Evolutionary conservation across 2,888 invertebrate species (phyloP).

Genomic region (Lamproptera curius): DNA sequence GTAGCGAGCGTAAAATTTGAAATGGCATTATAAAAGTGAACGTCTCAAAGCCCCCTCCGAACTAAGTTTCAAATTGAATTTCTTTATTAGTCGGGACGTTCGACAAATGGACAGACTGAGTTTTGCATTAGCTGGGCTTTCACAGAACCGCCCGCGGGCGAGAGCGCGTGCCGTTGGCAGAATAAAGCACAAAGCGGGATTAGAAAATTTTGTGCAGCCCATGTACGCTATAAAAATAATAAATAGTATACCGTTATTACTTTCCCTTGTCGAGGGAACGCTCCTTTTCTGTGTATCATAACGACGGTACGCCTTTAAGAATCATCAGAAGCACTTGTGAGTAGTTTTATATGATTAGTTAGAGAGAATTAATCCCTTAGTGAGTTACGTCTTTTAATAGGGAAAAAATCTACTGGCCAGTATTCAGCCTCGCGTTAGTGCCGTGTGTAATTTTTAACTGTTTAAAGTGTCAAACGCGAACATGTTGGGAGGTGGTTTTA

Average conservation of each 20-base stretch:
- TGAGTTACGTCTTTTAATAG: no score
- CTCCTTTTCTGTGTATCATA: no score
- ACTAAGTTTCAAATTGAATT: conserved; percentile 52
- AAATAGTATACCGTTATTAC: conserved; percentile 7
- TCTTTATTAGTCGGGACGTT: conserved; percentile 50
- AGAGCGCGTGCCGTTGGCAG: conserved; percentile 36
- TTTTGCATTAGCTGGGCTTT: conserved; percentile 53
- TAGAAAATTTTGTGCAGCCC: conserved; percentile 19
- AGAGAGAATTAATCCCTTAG: no score
- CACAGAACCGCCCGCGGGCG: conserved; percentile 44
- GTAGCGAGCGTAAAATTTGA: conserved; percentile 16
- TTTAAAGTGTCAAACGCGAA: no score
- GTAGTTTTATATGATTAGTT: no score
- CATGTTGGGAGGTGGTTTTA: no score
- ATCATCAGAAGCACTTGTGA: no score
- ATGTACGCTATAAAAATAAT: conserved; percentile 18
- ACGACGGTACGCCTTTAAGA: no score
- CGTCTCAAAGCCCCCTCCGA: conserved; percentile 25
- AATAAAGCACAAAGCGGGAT: conserved; percentile 27
- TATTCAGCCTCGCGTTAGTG: no score
- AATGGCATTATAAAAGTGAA: conserved; percentile 21
- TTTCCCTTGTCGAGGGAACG: no score
- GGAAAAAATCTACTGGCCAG: no score
- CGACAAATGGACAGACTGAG: conserved; percentile 50
- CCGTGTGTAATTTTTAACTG: no score